Percentiles rank a stretch among this genome's conserved stretches.
These are phyloP conservation scores for Ormia ochracea DNA, from an alignment of 2,888 invertebrate species.

Conservation along the genomic window DNA sequence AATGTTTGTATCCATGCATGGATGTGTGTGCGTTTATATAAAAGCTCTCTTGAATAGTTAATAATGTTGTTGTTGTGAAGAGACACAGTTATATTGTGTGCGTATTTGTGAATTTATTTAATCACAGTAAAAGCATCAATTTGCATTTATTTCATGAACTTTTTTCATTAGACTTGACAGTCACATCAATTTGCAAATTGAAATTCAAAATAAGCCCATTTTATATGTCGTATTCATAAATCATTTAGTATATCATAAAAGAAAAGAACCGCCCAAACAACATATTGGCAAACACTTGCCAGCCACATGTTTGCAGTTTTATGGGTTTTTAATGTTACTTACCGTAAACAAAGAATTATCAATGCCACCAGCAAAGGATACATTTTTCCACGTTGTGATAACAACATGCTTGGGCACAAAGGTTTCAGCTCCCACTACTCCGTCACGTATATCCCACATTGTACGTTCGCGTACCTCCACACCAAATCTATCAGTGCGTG, in stretches of 20 bases:
- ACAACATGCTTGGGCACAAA: conserved; percentile 94
- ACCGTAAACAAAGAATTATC: conserved; percentile 86
- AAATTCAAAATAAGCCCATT: not conserved
- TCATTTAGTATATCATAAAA: not conserved
- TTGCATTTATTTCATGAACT: no score
- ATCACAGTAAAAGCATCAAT: no score
- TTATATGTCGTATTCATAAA: conserved; percentile 21
- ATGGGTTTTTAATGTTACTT: conserved; percentile 68
- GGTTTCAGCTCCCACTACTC: conserved; percentile 92
- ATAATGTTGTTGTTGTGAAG: no score
- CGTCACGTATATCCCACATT: conserved; percentile 92
- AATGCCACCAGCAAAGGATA: conserved; percentile 93
- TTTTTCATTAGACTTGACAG: not conserved
- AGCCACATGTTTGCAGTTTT: not conserved
- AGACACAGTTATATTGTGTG: no score
- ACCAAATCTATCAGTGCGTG: conserved; percentile 88
- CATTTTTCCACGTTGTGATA: conserved; percentile 96
- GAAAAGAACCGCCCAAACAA: not conserved
- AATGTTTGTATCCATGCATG: no score
- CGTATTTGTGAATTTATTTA: no score
- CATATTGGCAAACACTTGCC: not conserved
- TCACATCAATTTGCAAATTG: not conserved
- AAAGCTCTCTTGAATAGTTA: no score
- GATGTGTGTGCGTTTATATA: no score
- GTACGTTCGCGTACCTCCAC: conserved; percentile 90